These are phyloP conservation scores for Verasper variegatus DNA, from an alignment of 2,113 vertebrate species.

Conservation along the genomic window DNA sequence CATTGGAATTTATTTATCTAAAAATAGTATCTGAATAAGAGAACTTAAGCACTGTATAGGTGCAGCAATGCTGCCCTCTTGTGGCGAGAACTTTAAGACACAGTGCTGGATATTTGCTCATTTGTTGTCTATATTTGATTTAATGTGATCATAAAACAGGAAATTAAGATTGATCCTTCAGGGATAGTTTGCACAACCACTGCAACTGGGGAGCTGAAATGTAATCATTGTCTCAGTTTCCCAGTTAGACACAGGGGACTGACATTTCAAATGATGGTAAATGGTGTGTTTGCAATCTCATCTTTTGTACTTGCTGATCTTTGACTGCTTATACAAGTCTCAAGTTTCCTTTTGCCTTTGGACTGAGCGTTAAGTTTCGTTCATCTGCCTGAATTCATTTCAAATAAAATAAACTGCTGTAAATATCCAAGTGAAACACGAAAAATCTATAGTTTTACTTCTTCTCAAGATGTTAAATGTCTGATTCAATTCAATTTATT, in stretches of 20 bases:
- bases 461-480: not conserved
- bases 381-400: not conserved
- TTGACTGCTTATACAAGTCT: not conserved
- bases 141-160: not conserved
- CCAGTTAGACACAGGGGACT: not conserved
- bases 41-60: not conserved
- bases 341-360: no score
- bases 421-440: not conserved
- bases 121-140: not conserved
- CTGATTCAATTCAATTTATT: not conserved
- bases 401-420: not conserved
- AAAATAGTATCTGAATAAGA: not conserved
- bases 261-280: not conserved
- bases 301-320: not conserved
- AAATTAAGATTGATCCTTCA: no score
- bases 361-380: no score
- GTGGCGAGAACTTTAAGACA: conserved; percentile 20
- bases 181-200: not conserved
- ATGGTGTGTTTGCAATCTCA: no score
- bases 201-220: no score
- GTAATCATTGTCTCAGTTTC: not conserved
- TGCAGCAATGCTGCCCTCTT: conserved; percentile 34
- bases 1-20: no score
- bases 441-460: not conserved
- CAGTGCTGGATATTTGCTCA: not conserved